Evolutionary conservation across 1,140 invertebrate species (phyloP), one percentile per base, ranked within the genome.

Genomic region (Drosophila fuyamai): DNA sequence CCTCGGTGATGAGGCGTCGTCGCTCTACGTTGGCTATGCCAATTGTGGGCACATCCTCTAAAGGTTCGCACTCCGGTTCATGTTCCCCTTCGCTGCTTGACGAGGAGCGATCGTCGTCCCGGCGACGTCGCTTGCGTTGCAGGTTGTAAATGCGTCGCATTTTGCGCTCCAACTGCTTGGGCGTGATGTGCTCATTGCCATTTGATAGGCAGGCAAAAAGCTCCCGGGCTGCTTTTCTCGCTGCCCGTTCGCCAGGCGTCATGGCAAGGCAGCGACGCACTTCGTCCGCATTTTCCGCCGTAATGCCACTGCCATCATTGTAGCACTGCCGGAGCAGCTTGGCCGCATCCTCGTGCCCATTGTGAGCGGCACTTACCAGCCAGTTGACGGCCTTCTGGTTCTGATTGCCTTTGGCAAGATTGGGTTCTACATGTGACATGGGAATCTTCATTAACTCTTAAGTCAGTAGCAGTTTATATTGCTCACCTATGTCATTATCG

Each of bases 281-380:
- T 81, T 98, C 97, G 9, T 95, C 94, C 73, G 96, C 95, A 92
- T 97, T 97, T 56, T 96, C 95, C 60, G 96, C 94, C 12, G 95
- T 96, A 8, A 97, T 97, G 10, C 97, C 96, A 80, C 95, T 95
- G 32, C 96, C 96, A 32, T 94, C 95, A 27, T 95, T 94, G 41
- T 96, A 94, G 93, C 97, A 98, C 92, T 96, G 94, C 81, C 94
- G 94, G 35, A 98, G 93, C 76, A 97, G 94, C 59, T 95, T 94
- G 23, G 97, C 97, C 4, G 97, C 97, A 91, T 97, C 96, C 67
- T 95, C 94, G 91, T 98, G 97, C 3, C 97, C 97, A 92, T 98
- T 97, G 83, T 97, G 96, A 0, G 97, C 97, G 1, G 97, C 97
- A 93, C 96, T 96, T 13, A 97, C 96, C 6, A 98, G 91, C 97